These are phyloP conservation scores for Chelon auratus DNA, from an alignment of 2,797 vertebrate genomes.

Conservation along the genomic window DNA sequence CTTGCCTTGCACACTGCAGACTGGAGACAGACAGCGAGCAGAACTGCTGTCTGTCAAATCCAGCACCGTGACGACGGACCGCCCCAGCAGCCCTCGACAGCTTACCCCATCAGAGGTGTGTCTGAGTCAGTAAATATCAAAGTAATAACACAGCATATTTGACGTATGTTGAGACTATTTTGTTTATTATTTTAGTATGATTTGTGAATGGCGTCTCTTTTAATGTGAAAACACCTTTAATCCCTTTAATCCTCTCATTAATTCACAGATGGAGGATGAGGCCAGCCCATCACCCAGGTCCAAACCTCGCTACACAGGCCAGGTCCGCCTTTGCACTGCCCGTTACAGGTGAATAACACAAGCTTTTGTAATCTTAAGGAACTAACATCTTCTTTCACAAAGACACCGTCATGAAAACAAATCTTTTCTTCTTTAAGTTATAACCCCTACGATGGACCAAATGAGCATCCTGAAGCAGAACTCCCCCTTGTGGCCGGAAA, in stretches of 20 bases:
- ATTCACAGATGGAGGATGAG: conserved; percentile 93
- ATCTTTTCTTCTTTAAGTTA: conserved; percentile 83
- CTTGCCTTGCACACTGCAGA: conserved; percentile 82
- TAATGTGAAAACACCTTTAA: too few relatives aligned
- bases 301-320: conserved; percentile 95
- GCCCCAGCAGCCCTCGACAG: conserved; percentile 85
- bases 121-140: conserved; percentile 29
- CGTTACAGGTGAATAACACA: conserved; percentile 91
- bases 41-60: conserved; percentile 84
- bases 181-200: too few relatives aligned
- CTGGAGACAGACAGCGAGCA: conserved; percentile 82
- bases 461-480: conserved; percentile 97
- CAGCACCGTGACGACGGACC: conserved; percentile 81
- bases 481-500: conserved; percentile 97
- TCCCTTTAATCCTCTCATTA: neutral
- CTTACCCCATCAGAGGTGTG: conserved; percentile 90
- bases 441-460: conserved; percentile 98
- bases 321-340: conserved; percentile 97
- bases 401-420: neutral
- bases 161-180: neutral
- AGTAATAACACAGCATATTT: neutral
- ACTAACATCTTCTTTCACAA: neutral
- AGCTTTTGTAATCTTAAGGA: neutral
- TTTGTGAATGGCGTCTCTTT: neutral
- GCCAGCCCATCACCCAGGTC: conserved; percentile 88